Conservation (phyloP, 2,113 vertebrate genomes). For the Sisor rabdophorus region DNA sequence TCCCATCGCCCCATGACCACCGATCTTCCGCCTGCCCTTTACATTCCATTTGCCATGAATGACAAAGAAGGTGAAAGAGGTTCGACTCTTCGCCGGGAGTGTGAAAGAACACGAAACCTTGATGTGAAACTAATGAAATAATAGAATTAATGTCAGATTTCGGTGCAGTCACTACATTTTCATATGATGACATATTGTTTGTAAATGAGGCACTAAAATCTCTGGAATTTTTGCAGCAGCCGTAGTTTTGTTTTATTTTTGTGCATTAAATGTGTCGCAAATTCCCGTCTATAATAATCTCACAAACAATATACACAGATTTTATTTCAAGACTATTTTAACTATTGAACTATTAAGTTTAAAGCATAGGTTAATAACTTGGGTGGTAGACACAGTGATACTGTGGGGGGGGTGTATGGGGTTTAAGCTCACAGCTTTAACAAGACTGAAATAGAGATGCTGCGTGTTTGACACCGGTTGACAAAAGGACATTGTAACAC, state of each 20-base stretch:
- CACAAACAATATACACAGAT: background rate
- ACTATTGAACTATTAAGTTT: no score
- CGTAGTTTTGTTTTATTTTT: background rate
- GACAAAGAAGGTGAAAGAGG: background rate
- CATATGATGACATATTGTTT: background rate
- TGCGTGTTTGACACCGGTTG: background rate
- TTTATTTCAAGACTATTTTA: no score
- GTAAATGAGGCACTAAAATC: background rate
- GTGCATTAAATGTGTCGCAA: background rate
- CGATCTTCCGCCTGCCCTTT: conserved; percentile 14
- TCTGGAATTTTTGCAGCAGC: background rate
- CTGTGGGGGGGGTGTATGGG: no score
- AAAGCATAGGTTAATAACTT: no score
- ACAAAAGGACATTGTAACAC: conserved; percentile 1
- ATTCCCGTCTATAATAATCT: background rate
- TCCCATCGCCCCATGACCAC: conserved; percentile 29
- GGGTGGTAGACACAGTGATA: no score
- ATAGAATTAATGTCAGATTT: background rate
- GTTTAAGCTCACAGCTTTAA: conserved; percentile 24
- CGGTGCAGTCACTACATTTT: background rate
- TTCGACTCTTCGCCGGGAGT: background rate
- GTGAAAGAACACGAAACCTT: background rate
- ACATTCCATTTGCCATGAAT: conserved; percentile 26
- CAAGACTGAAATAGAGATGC: conserved; percentile 26
- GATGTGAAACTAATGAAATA: background rate